Evolutionary conservation across 2,113 vertebrate species (phyloP), one percentile per base, ranked within the genome.

Genomic region (Micromys minutus): DNA sequence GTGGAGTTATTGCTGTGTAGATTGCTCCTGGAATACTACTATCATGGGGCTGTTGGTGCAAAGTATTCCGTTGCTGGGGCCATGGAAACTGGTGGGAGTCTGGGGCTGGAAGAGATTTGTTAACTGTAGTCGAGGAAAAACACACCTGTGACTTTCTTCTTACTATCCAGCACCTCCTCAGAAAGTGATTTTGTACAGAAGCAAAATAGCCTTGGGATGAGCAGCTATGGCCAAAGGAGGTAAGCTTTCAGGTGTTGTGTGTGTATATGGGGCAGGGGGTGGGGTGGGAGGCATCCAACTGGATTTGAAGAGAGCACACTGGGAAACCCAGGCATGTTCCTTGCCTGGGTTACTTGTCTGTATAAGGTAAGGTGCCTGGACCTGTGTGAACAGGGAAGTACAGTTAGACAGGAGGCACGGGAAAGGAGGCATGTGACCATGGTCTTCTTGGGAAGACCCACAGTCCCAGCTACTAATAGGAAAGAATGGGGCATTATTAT

Each of bases 401-500:
- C 89, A 69, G 17, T 93, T 69, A 83, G 36, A n/a, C 83, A 71
- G 13, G 47, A 93, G 50, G 45, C 42, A 77, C 31, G 47, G 31
- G 12, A 34, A 21, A 72, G 42, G n/a, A 74, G 74, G 29, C 67
- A 57, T 47, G 67, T 16, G 26, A 72, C 42, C 65, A 45, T 52
- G 57, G 16, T 7, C 69, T 86, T 90, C 50, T 72, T 88, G 47
- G n/a, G 63, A 87, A 87, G 52, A 57, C 17, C 90, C 13, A 88
- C 29, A 87, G 52, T 39, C 13, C 42, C 34, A 75, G 19, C 11
- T 63, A 92, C 69, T 96, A 65, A 72, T 15, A 47, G 74, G 36
- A 91, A 34, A 86, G n/a, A 87, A 94, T 87, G 21, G 39, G 47
- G 22, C 87, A 21, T 89, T 59, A 39, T 31, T 71, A 7, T 96